A percentile compares a stretch with the other conserved stretches of the same genome.
Evolutionary conservation across 92 coral and sea anemone genomes (phyloP).

Genomic region (Phenganax subtilis): DNA sequence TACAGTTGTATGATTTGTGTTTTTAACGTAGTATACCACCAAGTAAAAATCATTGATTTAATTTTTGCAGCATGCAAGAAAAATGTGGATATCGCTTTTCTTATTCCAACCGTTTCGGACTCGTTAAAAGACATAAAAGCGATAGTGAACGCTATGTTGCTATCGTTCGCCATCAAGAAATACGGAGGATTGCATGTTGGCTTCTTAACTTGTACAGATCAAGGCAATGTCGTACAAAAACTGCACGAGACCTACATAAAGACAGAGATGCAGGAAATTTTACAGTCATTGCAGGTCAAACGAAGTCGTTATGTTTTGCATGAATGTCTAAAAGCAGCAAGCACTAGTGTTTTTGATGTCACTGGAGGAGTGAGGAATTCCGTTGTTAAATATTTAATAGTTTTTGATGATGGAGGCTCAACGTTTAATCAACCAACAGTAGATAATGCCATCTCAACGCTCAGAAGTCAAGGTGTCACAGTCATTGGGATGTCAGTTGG

Average conservation of each 20-base stretch:
- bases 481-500: conserved; percentile 18
- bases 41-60: neutral
- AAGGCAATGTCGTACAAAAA: conserved; percentile 5
- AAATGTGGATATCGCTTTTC: conserved; percentile 22
- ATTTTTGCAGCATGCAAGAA: conserved; percentile 21
- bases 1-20: too few relatives aligned
- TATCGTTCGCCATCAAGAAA: conserved; percentile 23
- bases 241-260: conserved; percentile 8
- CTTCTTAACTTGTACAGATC: conserved; percentile 22
- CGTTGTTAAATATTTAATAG: conserved; percentile 61
- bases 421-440: conserved; percentile 34
- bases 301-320: conserved; percentile 49
- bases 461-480: conserved; percentile 61
- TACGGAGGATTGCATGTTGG: conserved; percentile 30
- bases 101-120: conserved; percentile 21
- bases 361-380: conserved; percentile 81
- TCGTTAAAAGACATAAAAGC: conserved; percentile 5
- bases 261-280: conserved; percentile 1
- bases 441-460: conserved; percentile 48
- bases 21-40: too few relatives aligned
- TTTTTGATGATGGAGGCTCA: conserved; percentile 58
- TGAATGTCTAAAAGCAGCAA: conserved; percentile 58
- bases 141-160: conserved; percentile 4
- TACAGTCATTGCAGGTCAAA: neutral
- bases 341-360: conserved; percentile 59